These are phyloP conservation scores for Germaria angustata DNA, from an alignment of 2,888 invertebrate species.

Conservation along the genomic window DNA sequence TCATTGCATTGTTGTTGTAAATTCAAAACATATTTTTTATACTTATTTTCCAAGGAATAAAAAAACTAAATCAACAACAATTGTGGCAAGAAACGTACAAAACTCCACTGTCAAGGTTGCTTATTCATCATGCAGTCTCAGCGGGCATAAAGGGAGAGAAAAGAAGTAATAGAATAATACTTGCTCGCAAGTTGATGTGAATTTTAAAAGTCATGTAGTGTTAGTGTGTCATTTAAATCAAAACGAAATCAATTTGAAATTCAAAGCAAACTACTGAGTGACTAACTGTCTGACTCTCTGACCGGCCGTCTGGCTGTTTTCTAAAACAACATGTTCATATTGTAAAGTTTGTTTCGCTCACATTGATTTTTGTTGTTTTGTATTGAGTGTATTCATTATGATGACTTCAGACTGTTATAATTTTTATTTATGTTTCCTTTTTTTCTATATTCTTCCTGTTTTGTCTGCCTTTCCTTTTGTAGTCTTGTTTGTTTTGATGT, in stretches of 20 bases:
- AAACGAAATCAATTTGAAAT: neutral
- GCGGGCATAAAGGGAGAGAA: conserved; percentile 33
- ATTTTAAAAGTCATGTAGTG: conserved; percentile 51
- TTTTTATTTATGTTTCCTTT: conserved; percentile 30
- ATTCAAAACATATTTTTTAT: conserved; percentile 27
- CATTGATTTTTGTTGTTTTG: neutral
- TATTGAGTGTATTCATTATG: neutral
- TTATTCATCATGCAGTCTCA: conserved; percentile 60
- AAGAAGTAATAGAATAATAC: conserved; percentile 17
- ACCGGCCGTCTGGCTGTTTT: neutral
- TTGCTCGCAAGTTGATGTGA: conserved; percentile 45
- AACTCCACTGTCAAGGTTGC: conserved; percentile 63
- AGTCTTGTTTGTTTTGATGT: conserved; percentile 59
- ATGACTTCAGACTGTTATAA: conserved; percentile 24
- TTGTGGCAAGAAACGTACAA: conserved; percentile 4
- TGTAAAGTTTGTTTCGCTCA: neutral
- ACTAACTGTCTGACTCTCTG: neutral
- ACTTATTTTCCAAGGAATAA: conserved; percentile 18
- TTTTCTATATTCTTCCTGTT: conserved; percentile 36
- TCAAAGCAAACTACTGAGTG: neutral
- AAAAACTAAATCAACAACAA: conserved; percentile 5
- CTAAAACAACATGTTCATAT: conserved; percentile 3
- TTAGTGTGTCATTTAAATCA: conserved; percentile 45
- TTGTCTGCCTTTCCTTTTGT: conserved; percentile 46
- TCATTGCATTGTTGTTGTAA: conserved; percentile 35